phyloP scores from a whole-genome alignment of 2,888 invertebrate species.

The Tenthredo mesomela region DNA sequence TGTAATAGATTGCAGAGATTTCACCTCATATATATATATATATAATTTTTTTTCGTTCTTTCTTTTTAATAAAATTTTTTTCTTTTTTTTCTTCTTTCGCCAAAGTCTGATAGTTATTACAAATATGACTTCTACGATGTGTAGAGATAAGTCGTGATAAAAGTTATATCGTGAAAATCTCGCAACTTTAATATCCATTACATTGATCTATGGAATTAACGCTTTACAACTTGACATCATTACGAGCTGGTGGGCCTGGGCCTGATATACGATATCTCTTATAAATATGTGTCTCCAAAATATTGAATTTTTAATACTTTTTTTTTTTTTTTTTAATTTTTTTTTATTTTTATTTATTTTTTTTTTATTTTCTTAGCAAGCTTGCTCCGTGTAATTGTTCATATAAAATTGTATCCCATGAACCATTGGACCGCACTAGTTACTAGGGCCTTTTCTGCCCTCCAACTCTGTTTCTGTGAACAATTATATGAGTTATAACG shows the following conservation, averaged over 20 bases:
- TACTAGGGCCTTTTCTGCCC: conserved; percentile 58
- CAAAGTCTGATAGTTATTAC: not conserved
- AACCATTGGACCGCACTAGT: conserved; percentile 75
- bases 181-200: conserved; percentile 18
- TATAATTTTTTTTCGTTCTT: not conserved
- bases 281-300: conserved; percentile 74
- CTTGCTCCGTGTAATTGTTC: conserved; percentile 61
- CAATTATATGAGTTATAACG: conserved; percentile 32
- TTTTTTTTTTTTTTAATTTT: conserved; percentile 27
- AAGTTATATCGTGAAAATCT: not conserved
- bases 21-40: not conserved
- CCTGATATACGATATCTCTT: conserved; percentile 71
- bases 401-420: conserved; percentile 76
- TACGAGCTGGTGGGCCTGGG: conserved; percentile 66
- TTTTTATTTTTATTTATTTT: no score
- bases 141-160: not conserved
- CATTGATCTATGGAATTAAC: conserved; percentile 42
- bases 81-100: not conserved
- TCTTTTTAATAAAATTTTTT: not conserved
- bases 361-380: conserved; percentile 25
- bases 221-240: conserved; percentile 43
- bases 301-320: conserved; percentile 63
- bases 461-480: conserved; percentile 57
- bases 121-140: not conserved
- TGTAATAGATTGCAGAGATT: conserved; percentile 20